phyloP scores from a whole-genome alignment of 2,888 invertebrate species.

The Alloplasta piceator region DNA sequence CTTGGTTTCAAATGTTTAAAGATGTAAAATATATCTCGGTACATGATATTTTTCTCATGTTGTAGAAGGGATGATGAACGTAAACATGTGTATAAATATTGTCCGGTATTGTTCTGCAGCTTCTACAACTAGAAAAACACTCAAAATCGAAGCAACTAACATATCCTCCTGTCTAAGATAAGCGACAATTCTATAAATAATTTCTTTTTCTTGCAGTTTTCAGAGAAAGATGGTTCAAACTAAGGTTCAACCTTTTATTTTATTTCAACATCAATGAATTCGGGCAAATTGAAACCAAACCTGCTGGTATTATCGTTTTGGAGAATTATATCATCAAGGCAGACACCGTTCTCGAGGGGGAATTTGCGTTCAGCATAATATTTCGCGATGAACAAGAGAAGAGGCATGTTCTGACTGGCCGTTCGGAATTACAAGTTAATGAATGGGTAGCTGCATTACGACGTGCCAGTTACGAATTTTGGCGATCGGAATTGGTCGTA shows the following conservation, averaged over 20 bases:
- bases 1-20: too few species aligned
- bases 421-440: slow-evolving; percentile 88
- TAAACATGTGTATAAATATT: too few species aligned
- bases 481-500: slow-evolving; percentile 87
- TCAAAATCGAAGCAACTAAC: too few species aligned
- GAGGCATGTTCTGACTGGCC: slow-evolving; percentile 89
- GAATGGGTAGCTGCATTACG: slow-evolving; percentile 89
- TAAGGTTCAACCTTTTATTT: slow-evolving; percentile 90
- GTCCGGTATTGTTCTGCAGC: too few species aligned
- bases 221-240: slow-evolving; percentile 91
- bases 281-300: slow-evolving; percentile 87
- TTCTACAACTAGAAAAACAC: too few species aligned
- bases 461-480: slow-evolving; percentile 89
- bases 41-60: too few species aligned
- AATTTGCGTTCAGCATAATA: slow-evolving; percentile 90
- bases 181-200: background rate
- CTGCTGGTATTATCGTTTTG: slow-evolving; percentile 89
- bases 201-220: slow-evolving; percentile 85
- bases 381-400: slow-evolving; percentile 88
- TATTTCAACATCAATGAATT: slow-evolving; percentile 90
- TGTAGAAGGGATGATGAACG: too few species aligned
- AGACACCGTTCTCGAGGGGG: slow-evolving; percentile 87
- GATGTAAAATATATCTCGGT: too few species aligned
- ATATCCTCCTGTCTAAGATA: too few species aligned
- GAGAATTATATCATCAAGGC: slow-evolving; percentile 89